These are phyloP conservation scores for Mionectes olivaceus DNA, from an alignment of 2,797 vertebrate genomes.

Conservation along the genomic window DNA sequence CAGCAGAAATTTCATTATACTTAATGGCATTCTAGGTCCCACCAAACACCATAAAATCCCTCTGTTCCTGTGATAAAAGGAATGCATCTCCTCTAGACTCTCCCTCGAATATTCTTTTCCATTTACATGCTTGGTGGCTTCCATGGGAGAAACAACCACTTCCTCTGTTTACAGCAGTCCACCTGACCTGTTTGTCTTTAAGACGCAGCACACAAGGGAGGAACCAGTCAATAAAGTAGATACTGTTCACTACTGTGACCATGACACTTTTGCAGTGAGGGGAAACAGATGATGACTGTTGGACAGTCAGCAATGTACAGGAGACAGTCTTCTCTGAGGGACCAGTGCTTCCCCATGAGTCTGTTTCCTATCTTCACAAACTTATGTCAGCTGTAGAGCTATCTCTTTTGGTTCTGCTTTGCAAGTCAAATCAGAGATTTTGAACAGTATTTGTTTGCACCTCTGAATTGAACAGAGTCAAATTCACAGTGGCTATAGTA, in stretches of 20 bases:
- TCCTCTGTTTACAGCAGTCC: neutral
- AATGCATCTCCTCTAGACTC: neutral
- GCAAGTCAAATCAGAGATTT: neutral
- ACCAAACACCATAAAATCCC: neutral
- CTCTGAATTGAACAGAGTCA: neutral
- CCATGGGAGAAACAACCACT: neutral
- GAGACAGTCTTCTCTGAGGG: neutral
- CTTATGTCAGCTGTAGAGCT: neutral
- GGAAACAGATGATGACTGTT: neutral
- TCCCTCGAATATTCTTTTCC: neutral
- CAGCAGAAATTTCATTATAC: neutral
- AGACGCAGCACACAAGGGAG: neutral
- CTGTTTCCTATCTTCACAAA: neutral
- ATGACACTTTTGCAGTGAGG: neutral
- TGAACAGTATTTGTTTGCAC: neutral
- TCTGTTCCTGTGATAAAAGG: neutral
- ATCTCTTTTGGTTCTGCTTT: neutral
- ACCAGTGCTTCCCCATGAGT: neutral
- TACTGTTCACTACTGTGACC: neutral
- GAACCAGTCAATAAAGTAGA: neutral
- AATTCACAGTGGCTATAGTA: neutral
- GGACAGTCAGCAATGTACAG: neutral
- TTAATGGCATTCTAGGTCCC: neutral
- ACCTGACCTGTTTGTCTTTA: neutral
- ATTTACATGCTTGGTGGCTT: neutral